phyloP scores from a whole-genome alignment of 2,797 vertebrate species.

The Gastrophryne carolinensis region DNA sequence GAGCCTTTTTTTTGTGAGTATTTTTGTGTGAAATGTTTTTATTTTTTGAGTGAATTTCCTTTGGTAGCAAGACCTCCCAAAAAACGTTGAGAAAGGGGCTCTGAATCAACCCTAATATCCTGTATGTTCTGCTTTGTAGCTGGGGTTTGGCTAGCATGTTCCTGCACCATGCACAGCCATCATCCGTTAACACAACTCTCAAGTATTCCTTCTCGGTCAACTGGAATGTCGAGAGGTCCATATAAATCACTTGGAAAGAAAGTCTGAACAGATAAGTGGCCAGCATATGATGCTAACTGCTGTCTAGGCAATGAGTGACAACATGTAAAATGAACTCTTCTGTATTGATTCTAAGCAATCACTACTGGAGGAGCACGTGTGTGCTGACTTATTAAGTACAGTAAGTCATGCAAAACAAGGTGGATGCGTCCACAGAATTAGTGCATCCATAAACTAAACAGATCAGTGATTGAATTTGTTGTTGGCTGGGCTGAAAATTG shows the following conservation, averaged over 20 bases:
- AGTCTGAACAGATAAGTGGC: background rate
- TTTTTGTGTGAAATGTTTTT: no score
- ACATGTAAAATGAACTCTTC: background rate
- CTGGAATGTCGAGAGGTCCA: background rate
- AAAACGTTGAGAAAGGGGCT: no score
- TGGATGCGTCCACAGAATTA: background rate
- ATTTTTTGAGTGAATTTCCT: no score
- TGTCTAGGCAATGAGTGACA: background rate
- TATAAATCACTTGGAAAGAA: conserved; percentile 1
- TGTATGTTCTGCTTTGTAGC: no score
- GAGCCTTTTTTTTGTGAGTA: no score
- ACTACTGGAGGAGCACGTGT: background rate
- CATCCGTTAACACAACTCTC: background rate
- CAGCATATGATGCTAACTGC: background rate
- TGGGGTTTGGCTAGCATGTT: no score
- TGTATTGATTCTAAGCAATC: background rate
- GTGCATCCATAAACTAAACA: conserved; percentile 11
- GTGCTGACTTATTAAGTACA: background rate
- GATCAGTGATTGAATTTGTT: conserved; percentile 6
- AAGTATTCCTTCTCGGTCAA: background rate
- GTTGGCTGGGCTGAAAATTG: background rate
- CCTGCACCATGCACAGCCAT: no score
- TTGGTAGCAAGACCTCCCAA: no score
- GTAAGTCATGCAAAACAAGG: background rate
- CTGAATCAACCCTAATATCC: no score